Evolutionary conservation across 2,797 vertebrate species (phyloP).

Genomic region (Chromobotia macracanthus): DNA sequence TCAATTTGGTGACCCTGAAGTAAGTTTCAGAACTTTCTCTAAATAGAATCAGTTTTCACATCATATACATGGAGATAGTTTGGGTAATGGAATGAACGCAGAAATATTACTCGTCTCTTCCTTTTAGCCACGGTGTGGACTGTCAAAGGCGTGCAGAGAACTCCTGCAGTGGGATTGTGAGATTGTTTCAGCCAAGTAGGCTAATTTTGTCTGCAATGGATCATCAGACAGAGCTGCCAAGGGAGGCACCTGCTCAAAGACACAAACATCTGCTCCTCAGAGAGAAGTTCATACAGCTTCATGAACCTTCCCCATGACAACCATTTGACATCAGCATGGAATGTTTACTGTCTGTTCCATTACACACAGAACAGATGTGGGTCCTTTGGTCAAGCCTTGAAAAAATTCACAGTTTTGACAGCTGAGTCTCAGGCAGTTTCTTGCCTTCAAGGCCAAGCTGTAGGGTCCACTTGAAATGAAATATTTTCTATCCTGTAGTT

Average conservation of each 20-base stretch:
- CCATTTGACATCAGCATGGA: background rate
- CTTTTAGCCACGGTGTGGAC: background rate
- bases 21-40: background rate
- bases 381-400: conserved; percentile 5
- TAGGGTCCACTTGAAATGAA: background rate
- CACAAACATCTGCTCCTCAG: background rate
- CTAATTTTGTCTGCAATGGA: background rate
- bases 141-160: background rate
- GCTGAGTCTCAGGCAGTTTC: background rate
- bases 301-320: background rate
- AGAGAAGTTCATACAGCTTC: conserved; percentile 1
- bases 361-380: conserved; percentile 12
- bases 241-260: background rate
- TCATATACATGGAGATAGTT: too few relatives aligned
- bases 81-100: background rate
- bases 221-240: conserved; percentile 11
- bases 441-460: background rate
- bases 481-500: background rate
- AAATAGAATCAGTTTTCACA: too few relatives aligned
- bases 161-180: background rate
- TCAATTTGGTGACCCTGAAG: too few relatives aligned
- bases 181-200: background rate
- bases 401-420: conserved; percentile 4
- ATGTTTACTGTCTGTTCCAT: background rate
- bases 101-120: background rate